Percentiles rank a stretch among this genome's conserved stretches.
phyloP scores from a whole-genome alignment of 2,113 vertebrate species.

The Anoura caudifer region DNA sequence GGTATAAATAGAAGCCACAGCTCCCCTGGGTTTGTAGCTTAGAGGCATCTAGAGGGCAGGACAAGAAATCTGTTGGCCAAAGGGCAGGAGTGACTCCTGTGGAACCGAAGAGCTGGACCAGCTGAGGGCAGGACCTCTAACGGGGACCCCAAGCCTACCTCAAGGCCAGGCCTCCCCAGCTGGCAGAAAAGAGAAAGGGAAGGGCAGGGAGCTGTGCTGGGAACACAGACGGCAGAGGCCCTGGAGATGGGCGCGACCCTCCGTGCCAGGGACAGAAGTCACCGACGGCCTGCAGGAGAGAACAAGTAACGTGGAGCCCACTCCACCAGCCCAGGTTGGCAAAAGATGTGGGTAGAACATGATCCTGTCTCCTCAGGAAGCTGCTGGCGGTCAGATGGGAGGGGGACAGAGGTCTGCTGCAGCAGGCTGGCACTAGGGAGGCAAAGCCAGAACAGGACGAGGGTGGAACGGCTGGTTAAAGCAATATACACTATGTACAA shows the following conservation, averaged over 20 bases:
- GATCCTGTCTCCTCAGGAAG: slow-evolving; percentile 20
- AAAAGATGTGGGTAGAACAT: background rate
- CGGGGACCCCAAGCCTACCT: background rate
- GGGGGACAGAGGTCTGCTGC: slow-evolving; percentile 46
- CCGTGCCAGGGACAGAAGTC: background rate
- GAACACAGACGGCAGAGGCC: background rate
- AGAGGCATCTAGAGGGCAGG: slow-evolving; percentile 42
- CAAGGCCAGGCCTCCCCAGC: background rate
- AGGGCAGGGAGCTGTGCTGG: background rate
- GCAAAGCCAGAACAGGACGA: slow-evolving; percentile 78
- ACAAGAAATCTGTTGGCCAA: slow-evolving; percentile 21
- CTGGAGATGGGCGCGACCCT: background rate
- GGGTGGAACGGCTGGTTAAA: slow-evolving; percentile 80
- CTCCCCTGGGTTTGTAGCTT: slow-evolving; percentile 31
- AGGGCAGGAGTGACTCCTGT: slow-evolving; percentile 4
- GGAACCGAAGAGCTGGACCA: background rate
- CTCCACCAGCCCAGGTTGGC: background rate
- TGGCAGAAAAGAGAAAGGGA: background rate
- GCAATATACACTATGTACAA: slow-evolving; percentile 87
- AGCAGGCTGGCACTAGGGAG: slow-evolving; percentile 83
- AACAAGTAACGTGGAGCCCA: background rate
- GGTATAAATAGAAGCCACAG: background rate
- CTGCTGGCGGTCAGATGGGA: background rate
- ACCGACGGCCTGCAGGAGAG: background rate
- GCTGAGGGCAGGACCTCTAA: background rate